Evolutionary conservation across 2,797 vertebrate genomes (phyloP).

Genomic region (Chrosomus eos): DNA sequence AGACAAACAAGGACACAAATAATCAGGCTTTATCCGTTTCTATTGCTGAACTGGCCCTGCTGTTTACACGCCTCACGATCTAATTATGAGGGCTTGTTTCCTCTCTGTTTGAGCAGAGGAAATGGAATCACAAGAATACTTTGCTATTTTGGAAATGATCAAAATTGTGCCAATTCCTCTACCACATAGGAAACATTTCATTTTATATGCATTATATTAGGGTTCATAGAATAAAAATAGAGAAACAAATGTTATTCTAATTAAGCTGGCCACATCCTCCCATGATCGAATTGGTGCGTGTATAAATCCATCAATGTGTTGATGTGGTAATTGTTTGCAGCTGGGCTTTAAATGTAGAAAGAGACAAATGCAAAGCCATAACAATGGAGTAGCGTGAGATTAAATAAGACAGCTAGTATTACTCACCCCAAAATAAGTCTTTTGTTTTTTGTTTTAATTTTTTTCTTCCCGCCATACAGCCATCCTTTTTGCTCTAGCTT

Average conservation of each 20-base stretch:
- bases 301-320: constrained; percentile 49
- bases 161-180: constrained; percentile 33
- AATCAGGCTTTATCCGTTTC: constrained; percentile 47
- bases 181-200: constrained; percentile 3
- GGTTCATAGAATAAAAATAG: constrained; percentile 5
- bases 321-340: constrained; percentile 61
- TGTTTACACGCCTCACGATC: constrained; percentile 52
- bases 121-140: constrained; percentile 57
- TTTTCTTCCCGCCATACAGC: not conserved
- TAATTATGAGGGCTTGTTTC: constrained; percentile 69
- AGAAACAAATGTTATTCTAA: constrained; percentile 45
- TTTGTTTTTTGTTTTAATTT: not conserved
- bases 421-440: not conserved
- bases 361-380: constrained; percentile 8
- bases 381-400: constrained; percentile 35
- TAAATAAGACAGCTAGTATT: constrained; percentile 15
- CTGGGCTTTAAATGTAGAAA: constrained; percentile 47
- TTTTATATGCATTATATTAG: constrained; percentile 15
- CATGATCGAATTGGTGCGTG: constrained; percentile 40
- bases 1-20: constrained; percentile 36
- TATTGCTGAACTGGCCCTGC: constrained; percentile 43
- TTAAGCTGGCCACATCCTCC: constrained; percentile 41
- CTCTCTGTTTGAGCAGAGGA: constrained; percentile 60
- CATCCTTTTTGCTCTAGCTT: not conserved
- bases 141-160: constrained; percentile 22